A percentile compares a stretch with the other conserved stretches of the same genome.
These are phyloP conservation scores for Mimachlamys varia DNA, from an alignment of 2,888 invertebrate species.

Conservation along the genomic window DNA sequence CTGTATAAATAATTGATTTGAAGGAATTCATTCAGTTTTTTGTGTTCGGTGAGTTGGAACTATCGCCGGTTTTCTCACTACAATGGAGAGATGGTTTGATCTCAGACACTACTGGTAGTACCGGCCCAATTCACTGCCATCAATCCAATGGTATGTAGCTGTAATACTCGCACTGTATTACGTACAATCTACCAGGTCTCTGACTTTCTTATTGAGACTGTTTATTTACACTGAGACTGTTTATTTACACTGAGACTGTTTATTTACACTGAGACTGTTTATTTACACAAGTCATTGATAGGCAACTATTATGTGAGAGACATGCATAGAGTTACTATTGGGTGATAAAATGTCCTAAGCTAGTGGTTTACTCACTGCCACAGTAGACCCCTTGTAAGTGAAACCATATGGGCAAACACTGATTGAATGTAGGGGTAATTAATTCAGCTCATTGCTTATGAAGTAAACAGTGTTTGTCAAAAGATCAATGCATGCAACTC, in stretches of 20 bases:
- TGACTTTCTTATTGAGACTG: not conserved
- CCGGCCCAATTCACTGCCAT: not conserved
- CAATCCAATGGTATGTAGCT: not conserved
- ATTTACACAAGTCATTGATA: constrained; percentile 28
- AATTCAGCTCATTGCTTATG: not conserved
- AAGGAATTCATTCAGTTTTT: constrained; percentile 22
- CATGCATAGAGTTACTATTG: not conserved
- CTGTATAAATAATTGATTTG: not conserved
- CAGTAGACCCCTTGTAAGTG: not conserved
- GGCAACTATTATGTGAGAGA: constrained; percentile 26
- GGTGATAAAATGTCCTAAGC: no score
- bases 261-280: no score
- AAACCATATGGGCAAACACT: not conserved
- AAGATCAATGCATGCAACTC: not conserved
- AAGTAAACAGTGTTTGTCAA: not conserved
- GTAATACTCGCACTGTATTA: not conserved
- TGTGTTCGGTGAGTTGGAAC: constrained; percentile 23
- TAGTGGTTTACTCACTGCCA: no score
- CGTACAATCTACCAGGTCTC: not conserved
- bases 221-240: no score
- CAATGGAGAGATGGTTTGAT: not conserved
- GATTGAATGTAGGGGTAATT: constrained; percentile 7
- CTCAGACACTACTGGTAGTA: not conserved
- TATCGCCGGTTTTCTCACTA: not conserved
- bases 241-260: no score